Conservation (phyloP, 2,113 vertebrate genomes). For the Corythornis vintsioides region DNA sequence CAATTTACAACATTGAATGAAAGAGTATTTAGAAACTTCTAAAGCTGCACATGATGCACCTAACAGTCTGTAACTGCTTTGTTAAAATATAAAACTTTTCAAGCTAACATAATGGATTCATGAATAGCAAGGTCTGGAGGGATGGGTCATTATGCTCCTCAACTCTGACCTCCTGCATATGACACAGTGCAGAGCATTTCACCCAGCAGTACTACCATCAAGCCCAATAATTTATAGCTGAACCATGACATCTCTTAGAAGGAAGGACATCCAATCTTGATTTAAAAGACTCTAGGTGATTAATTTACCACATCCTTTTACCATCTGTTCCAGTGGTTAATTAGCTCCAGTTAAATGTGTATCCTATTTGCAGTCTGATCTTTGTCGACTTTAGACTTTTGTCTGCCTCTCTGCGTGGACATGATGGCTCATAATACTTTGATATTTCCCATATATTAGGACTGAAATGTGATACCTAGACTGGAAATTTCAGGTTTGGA, state of each 20-base stretch:
- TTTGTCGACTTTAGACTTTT: slow-evolving; percentile 37
- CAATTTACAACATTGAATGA: neutral
- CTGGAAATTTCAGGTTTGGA: slow-evolving; percentile 37
- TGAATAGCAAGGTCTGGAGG: slow-evolving; percentile 20
- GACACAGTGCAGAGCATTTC: slow-evolving; percentile 44
- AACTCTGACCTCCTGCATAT: slow-evolving; percentile 29
- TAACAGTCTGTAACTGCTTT: slow-evolving; percentile 4
- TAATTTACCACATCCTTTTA: slow-evolving; percentile 62
- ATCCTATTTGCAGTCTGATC: slow-evolving; percentile 56
- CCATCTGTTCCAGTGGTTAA: slow-evolving; percentile 67
- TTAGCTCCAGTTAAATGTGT: slow-evolving; percentile 45
- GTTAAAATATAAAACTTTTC: slow-evolving; percentile 32
- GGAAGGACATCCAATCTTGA: slow-evolving; percentile 48
- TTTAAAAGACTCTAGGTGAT: slow-evolving; percentile 50
- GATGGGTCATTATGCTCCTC: slow-evolving; percentile 37
- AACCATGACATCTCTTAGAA: slow-evolving; percentile 21
- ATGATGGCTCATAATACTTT: slow-evolving; percentile 2
- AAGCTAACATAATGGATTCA: slow-evolving; percentile 11
- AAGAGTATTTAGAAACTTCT: slow-evolving; percentile 30
- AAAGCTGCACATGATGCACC: neutral
- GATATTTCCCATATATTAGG: slow-evolving; percentile 14
- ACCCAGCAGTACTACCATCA: slow-evolving; percentile 20
- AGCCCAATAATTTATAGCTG: slow-evolving; percentile 47
- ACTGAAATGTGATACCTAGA: slow-evolving; percentile 20
- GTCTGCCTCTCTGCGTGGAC: slow-evolving; percentile 18